phyloP scores from a whole-genome alignment of 2,888 invertebrate species.

The Ecliptopera silaceata region DNA sequence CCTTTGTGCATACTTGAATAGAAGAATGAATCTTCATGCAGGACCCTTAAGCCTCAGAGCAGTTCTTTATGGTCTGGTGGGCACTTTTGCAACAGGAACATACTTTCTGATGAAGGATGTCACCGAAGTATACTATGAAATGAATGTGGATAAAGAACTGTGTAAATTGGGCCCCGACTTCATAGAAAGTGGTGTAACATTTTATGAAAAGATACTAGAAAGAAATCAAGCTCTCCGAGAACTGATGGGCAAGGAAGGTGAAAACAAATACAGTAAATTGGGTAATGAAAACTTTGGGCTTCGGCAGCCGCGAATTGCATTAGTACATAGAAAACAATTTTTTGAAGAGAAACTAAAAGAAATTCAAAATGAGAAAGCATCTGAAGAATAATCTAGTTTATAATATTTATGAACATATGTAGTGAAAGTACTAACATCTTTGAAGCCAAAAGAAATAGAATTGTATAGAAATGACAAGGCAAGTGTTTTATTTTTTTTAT shows the following conservation, averaged over 20 bases:
- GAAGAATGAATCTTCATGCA: slow-evolving; percentile 77
- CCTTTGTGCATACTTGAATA: slow-evolving; percentile 78
- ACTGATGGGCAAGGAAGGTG: slow-evolving; percentile 85
- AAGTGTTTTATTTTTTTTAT: slow-evolving; percentile 1
- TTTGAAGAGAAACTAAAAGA: slow-evolving; percentile 83
- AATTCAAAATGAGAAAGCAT: slow-evolving; percentile 25
- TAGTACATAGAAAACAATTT: slow-evolving; percentile 85
- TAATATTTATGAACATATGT: background rate
- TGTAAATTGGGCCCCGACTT: slow-evolving; percentile 84
- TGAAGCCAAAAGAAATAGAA: background rate
- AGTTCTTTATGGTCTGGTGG: slow-evolving; percentile 80
- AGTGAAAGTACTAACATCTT: background rate
- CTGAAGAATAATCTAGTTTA: background rate
- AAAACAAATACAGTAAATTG: slow-evolving; percentile 83
- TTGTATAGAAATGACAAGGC: background rate
- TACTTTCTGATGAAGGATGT: slow-evolving; percentile 87
- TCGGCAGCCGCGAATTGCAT: slow-evolving; percentile 85
- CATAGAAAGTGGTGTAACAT: slow-evolving; percentile 88
- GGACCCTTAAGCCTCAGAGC: slow-evolving; percentile 75
- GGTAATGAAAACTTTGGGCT: slow-evolving; percentile 88
- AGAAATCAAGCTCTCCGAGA: slow-evolving; percentile 89
- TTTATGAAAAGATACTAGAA: slow-evolving; percentile 87
- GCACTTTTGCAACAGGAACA: slow-evolving; percentile 80
- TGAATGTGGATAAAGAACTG: slow-evolving; percentile 84
- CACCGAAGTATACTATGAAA: slow-evolving; percentile 85